Conservation (phyloP, 2,113 vertebrate species). For the Plecturocebus donacophilus region DNA sequence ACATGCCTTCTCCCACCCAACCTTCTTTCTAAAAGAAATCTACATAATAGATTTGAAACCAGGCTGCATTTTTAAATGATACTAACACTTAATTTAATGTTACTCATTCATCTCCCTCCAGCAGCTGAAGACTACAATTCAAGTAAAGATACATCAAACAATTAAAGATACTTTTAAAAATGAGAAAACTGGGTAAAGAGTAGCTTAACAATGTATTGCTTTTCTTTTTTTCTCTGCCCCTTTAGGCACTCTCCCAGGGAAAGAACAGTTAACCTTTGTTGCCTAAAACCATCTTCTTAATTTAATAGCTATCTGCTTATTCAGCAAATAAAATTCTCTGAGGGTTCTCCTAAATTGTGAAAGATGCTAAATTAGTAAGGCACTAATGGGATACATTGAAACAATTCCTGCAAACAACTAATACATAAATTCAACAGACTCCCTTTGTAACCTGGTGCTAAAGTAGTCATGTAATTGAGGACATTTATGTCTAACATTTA, state of each 20-base stretch:
- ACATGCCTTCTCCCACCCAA: neutral
- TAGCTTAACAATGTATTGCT: neutral
- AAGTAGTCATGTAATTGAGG: neutral
- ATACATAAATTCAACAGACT: neutral
- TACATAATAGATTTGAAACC: neutral
- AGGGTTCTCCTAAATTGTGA: neutral
- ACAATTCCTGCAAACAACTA: neutral
- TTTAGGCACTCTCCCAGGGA: neutral
- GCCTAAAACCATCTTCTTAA: neutral
- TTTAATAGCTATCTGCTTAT: neutral
- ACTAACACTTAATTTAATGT: neutral
- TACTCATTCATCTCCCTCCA: neutral
- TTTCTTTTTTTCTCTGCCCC: neutral
- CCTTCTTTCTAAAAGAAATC: neutral
- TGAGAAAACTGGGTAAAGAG: neutral
- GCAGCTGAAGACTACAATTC: neutral
- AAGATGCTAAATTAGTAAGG: neutral
- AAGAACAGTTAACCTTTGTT: neutral
- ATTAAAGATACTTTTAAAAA: neutral
- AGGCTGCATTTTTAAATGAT: neutral
- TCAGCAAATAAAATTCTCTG: neutral
- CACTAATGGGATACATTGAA: neutral
- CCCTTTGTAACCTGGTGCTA: neutral
- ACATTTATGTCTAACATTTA: neutral
- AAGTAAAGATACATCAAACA: neutral